Evolutionary conservation across 2,113 vertebrate species (phyloP), one percentile per base, ranked within the genome.

Genomic region (Sinocyclocheilus rhinocerous): DNA sequence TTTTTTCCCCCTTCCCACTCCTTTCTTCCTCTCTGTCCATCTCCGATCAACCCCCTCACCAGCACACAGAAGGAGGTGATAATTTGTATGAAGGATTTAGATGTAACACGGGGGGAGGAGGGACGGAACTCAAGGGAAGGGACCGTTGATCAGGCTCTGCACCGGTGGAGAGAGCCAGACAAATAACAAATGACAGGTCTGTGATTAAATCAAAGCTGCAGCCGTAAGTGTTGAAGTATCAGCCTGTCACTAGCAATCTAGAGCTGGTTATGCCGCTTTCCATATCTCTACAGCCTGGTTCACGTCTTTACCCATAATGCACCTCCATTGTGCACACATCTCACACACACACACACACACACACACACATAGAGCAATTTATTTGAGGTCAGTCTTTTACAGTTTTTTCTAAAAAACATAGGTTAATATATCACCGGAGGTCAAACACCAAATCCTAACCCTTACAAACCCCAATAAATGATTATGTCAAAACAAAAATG

Each of bases 181-280:
- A 97, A 97, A 97, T 97, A 96, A 95, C 95, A 96, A 96, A 96
- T 96, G 97, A 97, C 97, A 97, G 96, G 93, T 95, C 95, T 95
- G 96, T 95, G 96, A 97, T 96, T 97, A 97, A 97, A 97, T 97
- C 96, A 97, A 96, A 97, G 96, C 96, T 97, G 96, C 96, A 96
- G 95, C 96, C 96, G 95, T 97, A 96, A 97, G 96, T 97, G 95
- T 96, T 97, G 96, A 97, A 97, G 96, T 96, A 97, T 96, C 96
- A 96, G 96, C 95, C 96, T 98, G 97, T 97, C 97, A 97, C 95
- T 97, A 96, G 96, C 96, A 97, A 97, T 97, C 97, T 96, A 95
- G 94, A 91, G 95, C 95, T 95, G 97, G 95, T 42, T 73, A 78
- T 59, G 59, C 61, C 20, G 24, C 55, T 70, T 77, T 70, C 36